Evolutionary conservation across 2,888 invertebrate species (phyloP), one percentile per base, ranked within the genome.

Genomic region (Cephonodes hylas): DNA sequence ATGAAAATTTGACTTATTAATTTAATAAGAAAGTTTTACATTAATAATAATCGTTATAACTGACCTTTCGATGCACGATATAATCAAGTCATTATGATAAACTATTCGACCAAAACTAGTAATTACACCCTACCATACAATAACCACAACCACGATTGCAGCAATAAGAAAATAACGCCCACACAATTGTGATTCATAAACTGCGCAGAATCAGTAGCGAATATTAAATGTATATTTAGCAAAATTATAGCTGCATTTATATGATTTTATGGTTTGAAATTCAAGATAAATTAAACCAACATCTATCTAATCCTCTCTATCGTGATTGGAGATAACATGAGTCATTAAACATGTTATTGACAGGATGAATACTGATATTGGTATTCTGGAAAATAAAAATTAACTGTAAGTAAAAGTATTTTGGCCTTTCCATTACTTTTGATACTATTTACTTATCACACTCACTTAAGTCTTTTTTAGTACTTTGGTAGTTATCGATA

Each of bases 141-240:
- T 23, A 66, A 69, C 69, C 69, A 67, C 70, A 70, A 70, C 72
- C 63, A 58, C 57, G 64, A 75, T 75, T 74, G 65, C 64, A 59
- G 68, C 71, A 72, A 67, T 65, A 64, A 73, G 74, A 64, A 76
- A 75, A 72, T 76, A 68, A 72, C 75, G 72, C 81, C 81, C 76
- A 81, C 79, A 75, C 73, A n/a, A 23, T 63, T 44, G 64, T 77
- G 74, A 77, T 59, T 79, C 79, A 78, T 71, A 71, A 72, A 70
- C 66, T 63, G 61, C 64, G 20, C 31, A 58, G 18, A 48, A 60
- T 60, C 20, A 15, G 34, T 23, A 59, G 22, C 10, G 15, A 23
- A 34, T 45, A 20, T 27, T 20, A 20, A 59, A 59, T 34, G 46
- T 45, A 48, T 23, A 38, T 23, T 38, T 15, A 18, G 42, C 13